These are phyloP conservation scores for Parambassis ranga DNA, from an alignment of 2,797 vertebrate genomes.

Conservation along the genomic window DNA sequence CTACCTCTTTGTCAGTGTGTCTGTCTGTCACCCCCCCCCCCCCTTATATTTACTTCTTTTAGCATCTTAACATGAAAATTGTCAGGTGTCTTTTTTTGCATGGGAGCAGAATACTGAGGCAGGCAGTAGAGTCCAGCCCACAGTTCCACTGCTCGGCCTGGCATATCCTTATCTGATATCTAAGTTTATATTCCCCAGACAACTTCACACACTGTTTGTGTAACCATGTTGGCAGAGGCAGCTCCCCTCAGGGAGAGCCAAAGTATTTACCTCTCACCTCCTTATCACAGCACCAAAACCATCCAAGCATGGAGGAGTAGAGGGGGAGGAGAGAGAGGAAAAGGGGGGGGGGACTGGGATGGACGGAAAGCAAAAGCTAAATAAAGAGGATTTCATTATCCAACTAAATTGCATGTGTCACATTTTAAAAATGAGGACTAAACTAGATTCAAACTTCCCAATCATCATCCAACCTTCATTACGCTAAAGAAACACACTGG, in stretches of 20 bases:
- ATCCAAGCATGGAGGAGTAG: slow-evolving; percentile 27
- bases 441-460: not conserved
- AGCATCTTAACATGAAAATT: not conserved
- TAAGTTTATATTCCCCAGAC: slow-evolving; percentile 61
- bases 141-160: slow-evolving; percentile 26
- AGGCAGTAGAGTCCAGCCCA: slow-evolving; percentile 17
- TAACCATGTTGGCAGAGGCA: slow-evolving; percentile 59
- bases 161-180: slow-evolving; percentile 70
- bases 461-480: not conserved
- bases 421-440: slow-evolving; percentile 18
- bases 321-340: not conserved
- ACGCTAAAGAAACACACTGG: not conserved
- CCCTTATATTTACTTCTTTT: not conserved
- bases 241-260: slow-evolving; percentile 18
- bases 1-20: slow-evolving; percentile 16
- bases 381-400: slow-evolving; percentile 21
- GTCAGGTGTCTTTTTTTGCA: slow-evolving; percentile 1
- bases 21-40: slow-evolving; percentile 11
- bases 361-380: not conserved
- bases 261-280: slow-evolving; percentile 75
- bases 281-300: slow-evolving; percentile 70
- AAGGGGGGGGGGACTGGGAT: not conserved
- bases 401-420: slow-evolving; percentile 12
- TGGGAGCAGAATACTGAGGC: not conserved
- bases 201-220: slow-evolving; percentile 66